A percentile compares a stretch with the other conserved stretches of the same genome.
phyloP scores from a whole-genome alignment of 92 coral and sea anemone genomes.

The Porites lobata region DNA sequence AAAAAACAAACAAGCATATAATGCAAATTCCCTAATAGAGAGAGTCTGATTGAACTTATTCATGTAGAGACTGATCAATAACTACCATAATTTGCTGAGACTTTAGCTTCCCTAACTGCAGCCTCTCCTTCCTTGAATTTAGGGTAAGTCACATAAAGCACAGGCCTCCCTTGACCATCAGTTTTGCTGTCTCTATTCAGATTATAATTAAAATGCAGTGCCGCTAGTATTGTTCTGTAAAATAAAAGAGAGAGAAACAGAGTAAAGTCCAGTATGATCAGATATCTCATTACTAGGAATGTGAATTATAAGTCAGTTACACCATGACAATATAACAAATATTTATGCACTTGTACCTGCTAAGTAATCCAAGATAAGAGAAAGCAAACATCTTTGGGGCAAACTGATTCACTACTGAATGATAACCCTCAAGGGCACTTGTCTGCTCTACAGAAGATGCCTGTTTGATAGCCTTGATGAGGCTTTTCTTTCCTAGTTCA shows the following conservation, averaged over 20 bases:
- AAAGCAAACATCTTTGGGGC: constrained; percentile 73
- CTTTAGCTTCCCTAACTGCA: constrained; percentile 22
- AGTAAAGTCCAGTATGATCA: not conserved
- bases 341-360: constrained; percentile 15
- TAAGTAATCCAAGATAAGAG: constrained; percentile 62
- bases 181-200: constrained; percentile 4
- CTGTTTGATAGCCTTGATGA: constrained; percentile 30
- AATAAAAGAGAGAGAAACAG: not conserved
- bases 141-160: constrained; percentile 11
- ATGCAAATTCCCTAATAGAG: not conserved
- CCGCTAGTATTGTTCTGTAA: constrained; percentile 40
- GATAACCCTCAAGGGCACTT: constrained; percentile 54
- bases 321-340: not conserved
- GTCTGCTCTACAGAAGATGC: constrained; percentile 38
- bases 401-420: constrained; percentile 62
- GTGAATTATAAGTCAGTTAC: not conserved
- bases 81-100: constrained; percentile 42
- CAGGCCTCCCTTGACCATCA: not conserved
- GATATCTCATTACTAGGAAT: not conserved
- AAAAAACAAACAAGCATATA: not conserved
- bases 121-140: constrained; percentile 51
- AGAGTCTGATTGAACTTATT: not conserved
- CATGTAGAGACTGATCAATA: not conserved
- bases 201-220: constrained; percentile 51
- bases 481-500: constrained; percentile 16